phyloP scores from a whole-genome alignment of 2,797 vertebrate genomes.

The Peromyscus melanophrys region DNA sequence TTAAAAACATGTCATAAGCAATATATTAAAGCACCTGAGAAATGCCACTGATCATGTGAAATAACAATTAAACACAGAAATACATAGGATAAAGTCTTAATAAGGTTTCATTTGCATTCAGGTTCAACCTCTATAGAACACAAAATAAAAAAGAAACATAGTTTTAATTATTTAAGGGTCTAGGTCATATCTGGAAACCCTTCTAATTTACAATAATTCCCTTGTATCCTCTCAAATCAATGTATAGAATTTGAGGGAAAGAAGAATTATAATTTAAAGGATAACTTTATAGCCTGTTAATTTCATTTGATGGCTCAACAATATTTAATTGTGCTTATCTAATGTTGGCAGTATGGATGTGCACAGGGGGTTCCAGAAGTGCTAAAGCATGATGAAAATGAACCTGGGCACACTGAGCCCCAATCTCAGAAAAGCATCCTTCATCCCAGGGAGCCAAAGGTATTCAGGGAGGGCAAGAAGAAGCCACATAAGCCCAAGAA shows the following conservation, averaged over 20 bases:
- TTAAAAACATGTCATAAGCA: background rate
- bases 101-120: background rate
- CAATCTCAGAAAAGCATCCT: background rate
- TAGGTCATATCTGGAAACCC: background rate
- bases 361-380: background rate
- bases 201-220: background rate
- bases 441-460: background rate
- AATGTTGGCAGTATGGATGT: background rate
- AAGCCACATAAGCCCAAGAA: background rate
- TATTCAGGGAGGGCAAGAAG: background rate
- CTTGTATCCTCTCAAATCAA: background rate
- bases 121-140: background rate
- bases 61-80: background rate
- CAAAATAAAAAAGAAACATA: background rate
- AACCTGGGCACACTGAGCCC: background rate
- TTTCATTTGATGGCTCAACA: background rate
- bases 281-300: background rate
- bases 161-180: slow-evolving; percentile 53
- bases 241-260: background rate
- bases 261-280: background rate
- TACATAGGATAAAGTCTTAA: background rate
- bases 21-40: background rate
- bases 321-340: background rate
- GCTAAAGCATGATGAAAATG: background rate
- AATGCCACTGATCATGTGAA: background rate